These are phyloP conservation scores for Philhelius pedissequus DNA, from an alignment of 2,888 invertebrate genomes.

Conservation along the genomic window DNA sequence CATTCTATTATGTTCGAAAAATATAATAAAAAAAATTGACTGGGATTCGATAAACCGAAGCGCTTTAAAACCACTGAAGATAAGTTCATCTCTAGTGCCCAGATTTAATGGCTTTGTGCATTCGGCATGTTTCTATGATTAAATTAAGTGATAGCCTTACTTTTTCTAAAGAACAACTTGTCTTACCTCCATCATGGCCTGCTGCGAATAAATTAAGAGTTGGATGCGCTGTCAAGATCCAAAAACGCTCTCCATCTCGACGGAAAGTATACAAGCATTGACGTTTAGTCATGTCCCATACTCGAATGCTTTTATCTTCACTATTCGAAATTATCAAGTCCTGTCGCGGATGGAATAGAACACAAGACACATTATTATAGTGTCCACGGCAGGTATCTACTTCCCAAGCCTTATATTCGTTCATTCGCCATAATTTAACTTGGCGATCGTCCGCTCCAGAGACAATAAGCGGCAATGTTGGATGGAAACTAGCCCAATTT, in stretches of 20 bases:
- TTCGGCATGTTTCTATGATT: too few species aligned
- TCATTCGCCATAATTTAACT: slow-evolving; percentile 99
- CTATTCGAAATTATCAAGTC: slow-evolving; percentile 98
- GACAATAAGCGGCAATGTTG: slow-evolving; percentile 94
- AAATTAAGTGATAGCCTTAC: too few species aligned
- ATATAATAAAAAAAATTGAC: too few species aligned
- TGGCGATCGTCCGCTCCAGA: slow-evolving; percentile 99
- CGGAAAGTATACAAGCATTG: slow-evolving; percentile 95
- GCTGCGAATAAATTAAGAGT: slow-evolving; percentile 98
- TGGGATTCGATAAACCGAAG: too few species aligned
- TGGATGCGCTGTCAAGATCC: slow-evolving; percentile 97
- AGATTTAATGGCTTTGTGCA: too few species aligned
- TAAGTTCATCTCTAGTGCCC: too few species aligned
- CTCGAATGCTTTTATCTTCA: slow-evolving; percentile 97
- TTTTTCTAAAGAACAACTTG: too few species aligned
- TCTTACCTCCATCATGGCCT: slow-evolving; percentile 99
- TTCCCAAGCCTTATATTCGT: slow-evolving; percentile 99
- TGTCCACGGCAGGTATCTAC: slow-evolving; percentile 99
- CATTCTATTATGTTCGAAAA: too few species aligned
- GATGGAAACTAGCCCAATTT: slow-evolving; percentile 99
- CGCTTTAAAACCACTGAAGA: too few species aligned
- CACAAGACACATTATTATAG: slow-evolving; percentile 99
- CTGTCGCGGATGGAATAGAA: slow-evolving; percentile 97
- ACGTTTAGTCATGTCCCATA: slow-evolving; percentile 99
- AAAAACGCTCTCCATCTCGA: slow-evolving; percentile 97